A percentile compares a stretch with the other conserved stretches of the same genome.
Conservation (phyloP, 2,888 invertebrate genomes). For the Cenopis cana region DNA sequence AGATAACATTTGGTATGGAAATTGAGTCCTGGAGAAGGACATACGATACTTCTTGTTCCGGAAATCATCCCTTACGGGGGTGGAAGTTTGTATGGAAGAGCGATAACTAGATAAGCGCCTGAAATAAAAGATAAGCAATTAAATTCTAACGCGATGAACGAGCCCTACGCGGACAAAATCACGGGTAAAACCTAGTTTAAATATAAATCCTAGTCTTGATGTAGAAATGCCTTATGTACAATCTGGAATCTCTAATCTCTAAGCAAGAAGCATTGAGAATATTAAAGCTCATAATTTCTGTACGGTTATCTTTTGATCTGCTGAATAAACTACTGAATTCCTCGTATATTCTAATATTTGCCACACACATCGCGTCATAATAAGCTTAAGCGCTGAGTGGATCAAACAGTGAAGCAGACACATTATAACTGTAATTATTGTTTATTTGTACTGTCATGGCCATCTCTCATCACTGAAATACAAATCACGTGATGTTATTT, state of each 20-base stretch:
- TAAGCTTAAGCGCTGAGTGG: conserved; percentile 11
- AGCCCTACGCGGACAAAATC: no score
- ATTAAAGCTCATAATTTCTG: conserved; percentile 32
- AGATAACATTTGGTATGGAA: no score
- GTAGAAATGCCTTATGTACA: background rate
- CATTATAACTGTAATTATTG: background rate
- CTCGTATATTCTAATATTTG: conserved; percentile 26
- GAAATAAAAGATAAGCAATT: no score
- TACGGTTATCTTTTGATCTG: conserved; percentile 36
- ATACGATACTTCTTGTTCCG: no score
- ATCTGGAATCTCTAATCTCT: background rate
- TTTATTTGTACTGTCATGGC: conserved; percentile 5
- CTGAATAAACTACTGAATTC: conserved; percentile 39
- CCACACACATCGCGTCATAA: conserved; percentile 20
- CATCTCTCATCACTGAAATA: background rate
- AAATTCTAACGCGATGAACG: no score
- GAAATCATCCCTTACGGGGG: no score
- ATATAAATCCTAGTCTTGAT: no score
- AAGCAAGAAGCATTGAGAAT: conserved; percentile 10
- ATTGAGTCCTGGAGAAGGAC: no score
- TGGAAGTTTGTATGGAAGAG: no score
- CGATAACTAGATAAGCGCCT: no score
- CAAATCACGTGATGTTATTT: background rate
- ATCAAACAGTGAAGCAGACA: conserved; percentile 11
- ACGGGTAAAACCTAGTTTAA: no score